These are phyloP conservation scores for Enteromius trimaculatus DNA, from an alignment of 2,797 vertebrate genomes.

Conservation along the genomic window DNA sequence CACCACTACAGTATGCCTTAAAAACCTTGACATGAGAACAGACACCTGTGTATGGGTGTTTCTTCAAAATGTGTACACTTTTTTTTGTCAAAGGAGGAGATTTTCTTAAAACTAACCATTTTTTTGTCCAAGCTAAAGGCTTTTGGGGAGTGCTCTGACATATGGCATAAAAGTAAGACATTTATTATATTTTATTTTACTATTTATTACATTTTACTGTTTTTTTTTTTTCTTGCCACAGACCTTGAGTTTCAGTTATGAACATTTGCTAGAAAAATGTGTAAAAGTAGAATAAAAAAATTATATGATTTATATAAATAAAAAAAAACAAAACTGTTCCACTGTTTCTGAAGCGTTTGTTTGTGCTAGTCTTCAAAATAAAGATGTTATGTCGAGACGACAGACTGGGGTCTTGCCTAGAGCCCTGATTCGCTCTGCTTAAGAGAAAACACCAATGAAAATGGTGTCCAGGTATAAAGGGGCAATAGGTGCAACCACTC, in stretches of 20 bases:
- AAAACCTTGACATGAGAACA: not conserved
- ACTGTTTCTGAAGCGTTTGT: no score
- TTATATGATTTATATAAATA: not conserved
- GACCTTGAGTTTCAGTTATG: not conserved
- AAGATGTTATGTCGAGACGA: no score
- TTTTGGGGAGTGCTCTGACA: not conserved
- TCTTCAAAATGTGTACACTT: not conserved
- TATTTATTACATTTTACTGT: not conserved
- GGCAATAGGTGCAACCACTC: no score
- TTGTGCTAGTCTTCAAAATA: no score
- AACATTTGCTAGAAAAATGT: not conserved
- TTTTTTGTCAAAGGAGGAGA: not conserved
- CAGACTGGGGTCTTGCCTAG: no score
- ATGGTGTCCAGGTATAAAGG: no score
- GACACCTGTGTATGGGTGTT: conserved; percentile 22
- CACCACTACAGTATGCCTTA: not conserved
- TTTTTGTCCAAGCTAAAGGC: not conserved
- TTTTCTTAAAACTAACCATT: not conserved
- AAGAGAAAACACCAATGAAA: no score
- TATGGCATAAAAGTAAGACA: not conserved
- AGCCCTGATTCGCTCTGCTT: no score
- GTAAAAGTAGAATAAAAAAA: not conserved
- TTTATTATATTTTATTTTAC: not conserved
- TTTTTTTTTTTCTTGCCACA: not conserved
- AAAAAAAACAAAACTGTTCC: not conserved